These are phyloP conservation scores for Holcopasites calliopsidis DNA, from an alignment of 1,140 invertebrate species.

Conservation along the genomic window DNA sequence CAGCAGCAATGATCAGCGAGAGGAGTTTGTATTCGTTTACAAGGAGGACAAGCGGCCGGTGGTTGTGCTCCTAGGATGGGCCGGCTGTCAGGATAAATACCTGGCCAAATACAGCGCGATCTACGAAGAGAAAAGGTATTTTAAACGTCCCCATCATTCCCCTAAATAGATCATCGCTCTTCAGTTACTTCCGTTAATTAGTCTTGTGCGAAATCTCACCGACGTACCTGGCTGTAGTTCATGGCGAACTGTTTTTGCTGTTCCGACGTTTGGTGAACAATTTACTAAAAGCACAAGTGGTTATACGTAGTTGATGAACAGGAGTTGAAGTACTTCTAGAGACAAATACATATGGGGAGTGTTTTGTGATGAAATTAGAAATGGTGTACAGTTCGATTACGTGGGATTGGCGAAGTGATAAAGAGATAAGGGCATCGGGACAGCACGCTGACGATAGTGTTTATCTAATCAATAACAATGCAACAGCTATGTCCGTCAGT, in stretches of 20 bases:
- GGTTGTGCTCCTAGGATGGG: slow-evolving; percentile 89
- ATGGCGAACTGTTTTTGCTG: neutral
- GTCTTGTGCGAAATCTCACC: neutral
- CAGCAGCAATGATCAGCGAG: slow-evolving; percentile 65
- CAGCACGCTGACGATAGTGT: neutral
- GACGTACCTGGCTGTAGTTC: neutral
- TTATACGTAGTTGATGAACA: neutral
- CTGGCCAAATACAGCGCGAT: slow-evolving; percentile 89
- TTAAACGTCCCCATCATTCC: neutral
- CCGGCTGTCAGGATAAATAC: slow-evolving; percentile 88
- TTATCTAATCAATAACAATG: neutral
- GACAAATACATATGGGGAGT: no score
- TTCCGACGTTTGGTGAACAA: neutral
- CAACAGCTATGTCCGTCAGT: no score
- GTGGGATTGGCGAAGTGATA: no score
- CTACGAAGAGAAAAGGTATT: slow-evolving; percentile 87
- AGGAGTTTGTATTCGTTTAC: slow-evolving; percentile 82
- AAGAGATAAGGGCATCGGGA: no score
- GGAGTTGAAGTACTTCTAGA: no score
- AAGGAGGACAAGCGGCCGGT: slow-evolving; percentile 84
- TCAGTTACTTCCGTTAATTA: neutral
- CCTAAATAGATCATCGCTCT: neutral
- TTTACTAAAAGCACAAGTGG: neutral
- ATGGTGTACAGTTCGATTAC: neutral
- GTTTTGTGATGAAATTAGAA: neutral